Conservation (phyloP, 1,140 invertebrate genomes). For the Lepidostoma basale region DNA sequence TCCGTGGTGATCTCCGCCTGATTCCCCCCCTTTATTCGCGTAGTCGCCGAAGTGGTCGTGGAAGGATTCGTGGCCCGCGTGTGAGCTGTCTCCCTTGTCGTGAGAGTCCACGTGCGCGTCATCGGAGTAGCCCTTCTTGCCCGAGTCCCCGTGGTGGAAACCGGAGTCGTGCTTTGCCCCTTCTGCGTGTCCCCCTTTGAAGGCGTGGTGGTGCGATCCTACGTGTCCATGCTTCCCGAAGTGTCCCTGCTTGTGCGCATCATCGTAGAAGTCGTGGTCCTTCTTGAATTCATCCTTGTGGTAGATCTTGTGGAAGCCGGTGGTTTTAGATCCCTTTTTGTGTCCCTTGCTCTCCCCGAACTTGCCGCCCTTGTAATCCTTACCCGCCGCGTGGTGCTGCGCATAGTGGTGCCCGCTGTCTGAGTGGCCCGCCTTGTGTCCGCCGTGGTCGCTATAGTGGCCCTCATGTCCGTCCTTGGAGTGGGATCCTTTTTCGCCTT, state of each 20-base stretch:
- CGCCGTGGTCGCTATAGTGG: constrained; percentile 51
- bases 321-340: constrained; percentile 72
- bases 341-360: constrained; percentile 71
- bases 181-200: constrained; percentile 57
- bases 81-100: constrained; percentile 53
- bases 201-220: constrained; percentile 57
- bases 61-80: constrained; percentile 55
- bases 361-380: constrained; percentile 70
- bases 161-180: constrained; percentile 59
- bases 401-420: constrained; percentile 55
- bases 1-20: constrained; percentile 54
- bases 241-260: constrained; percentile 68
- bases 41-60: constrained; percentile 54
- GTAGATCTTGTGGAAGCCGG: constrained; percentile 73
- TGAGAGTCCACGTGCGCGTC: constrained; percentile 56
- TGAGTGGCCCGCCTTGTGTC: constrained; percentile 51
- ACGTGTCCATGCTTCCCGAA: constrained; percentile 62
- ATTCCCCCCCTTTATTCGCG: constrained; percentile 51
- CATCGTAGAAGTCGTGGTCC: constrained; percentile 74
- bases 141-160: constrained; percentile 54
- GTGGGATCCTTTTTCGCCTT: constrained; percentile 49
- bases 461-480: constrained; percentile 49
- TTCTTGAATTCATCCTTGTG: constrained; percentile 78
- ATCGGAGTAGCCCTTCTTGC: constrained; percentile 55
- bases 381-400: constrained; percentile 57